Evolutionary conservation across 2,797 vertebrate species (phyloP).

Genomic region (Diglossa cyanea): DNA sequence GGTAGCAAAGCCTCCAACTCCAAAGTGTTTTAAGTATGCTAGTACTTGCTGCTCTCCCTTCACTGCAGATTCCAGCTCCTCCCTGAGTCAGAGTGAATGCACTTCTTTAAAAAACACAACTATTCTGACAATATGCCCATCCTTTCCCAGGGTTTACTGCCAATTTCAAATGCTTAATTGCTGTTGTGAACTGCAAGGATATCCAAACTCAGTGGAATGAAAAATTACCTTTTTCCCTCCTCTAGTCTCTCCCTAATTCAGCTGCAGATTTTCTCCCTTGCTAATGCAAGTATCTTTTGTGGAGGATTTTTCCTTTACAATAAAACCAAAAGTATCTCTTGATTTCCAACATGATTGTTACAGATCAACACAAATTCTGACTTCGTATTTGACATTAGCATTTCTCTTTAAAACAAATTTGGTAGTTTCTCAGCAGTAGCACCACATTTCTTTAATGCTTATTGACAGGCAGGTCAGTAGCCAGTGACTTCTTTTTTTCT

Average conservation of each 20-base stretch:
- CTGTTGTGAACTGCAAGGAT: not conserved
- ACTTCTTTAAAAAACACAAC: not conserved
- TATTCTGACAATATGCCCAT: not conserved
- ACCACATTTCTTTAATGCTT: slow-evolving; percentile 31
- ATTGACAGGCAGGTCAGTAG: slow-evolving; percentile 44
- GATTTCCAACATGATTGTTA: not conserved
- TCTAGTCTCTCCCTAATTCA: not conserved
- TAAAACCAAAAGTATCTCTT: not conserved
- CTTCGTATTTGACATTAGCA: not conserved
- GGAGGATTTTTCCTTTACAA: not conserved
- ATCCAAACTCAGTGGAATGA: not conserved
- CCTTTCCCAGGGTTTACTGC: not conserved
- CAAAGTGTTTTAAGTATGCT: not conserved
- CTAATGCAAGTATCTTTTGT: not conserved
- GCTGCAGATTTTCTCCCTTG: not conserved
- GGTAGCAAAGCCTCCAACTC: not conserved
- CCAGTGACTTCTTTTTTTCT: slow-evolving; percentile 10
- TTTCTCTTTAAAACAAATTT: not conserved
- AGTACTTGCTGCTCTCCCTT: not conserved
- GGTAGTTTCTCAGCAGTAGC: not conserved
- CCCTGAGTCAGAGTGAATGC: not conserved
- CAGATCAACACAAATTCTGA: not conserved
- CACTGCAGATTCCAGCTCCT: not conserved
- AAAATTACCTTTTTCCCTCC: not conserved
- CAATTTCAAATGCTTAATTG: not conserved